These are phyloP conservation scores for Papilio xuthus DNA, from an alignment of 1,140 invertebrate species.

Conservation along the genomic window DNA sequence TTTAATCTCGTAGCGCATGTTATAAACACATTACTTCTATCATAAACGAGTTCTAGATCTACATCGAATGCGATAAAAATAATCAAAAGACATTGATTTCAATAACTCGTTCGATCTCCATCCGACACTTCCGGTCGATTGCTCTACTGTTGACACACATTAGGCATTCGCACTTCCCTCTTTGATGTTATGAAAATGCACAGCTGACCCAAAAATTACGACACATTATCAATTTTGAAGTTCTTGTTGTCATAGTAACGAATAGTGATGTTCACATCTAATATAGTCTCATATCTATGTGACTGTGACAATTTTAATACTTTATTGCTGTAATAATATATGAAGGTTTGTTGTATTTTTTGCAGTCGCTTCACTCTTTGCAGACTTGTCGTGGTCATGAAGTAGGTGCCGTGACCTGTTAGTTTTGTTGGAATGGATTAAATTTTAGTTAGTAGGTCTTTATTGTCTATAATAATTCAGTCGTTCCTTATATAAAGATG, in stretches of 20 bases:
- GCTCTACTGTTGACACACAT: slow-evolving; percentile 22
- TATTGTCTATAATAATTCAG: not conserved
- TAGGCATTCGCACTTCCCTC: slow-evolving; percentile 16
- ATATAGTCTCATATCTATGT: not conserved
- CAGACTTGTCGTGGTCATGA: too few species aligned
- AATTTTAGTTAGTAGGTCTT: not conserved
- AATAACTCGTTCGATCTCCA: slow-evolving; percentile 15
- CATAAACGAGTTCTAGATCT: not conserved
- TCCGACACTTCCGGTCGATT: slow-evolving; percentile 30
- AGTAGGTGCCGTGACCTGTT: too few species aligned
- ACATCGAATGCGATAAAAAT: not conserved
- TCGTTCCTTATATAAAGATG: not conserved
- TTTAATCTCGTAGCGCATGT: not conserved
- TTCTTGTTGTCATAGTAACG: not conserved
- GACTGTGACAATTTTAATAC: too few species aligned
- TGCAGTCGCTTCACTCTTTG: too few species aligned
- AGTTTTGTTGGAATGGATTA: too few species aligned
- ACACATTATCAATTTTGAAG: not conserved
- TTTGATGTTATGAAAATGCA: slow-evolving; percentile 24
- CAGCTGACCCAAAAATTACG: slow-evolving; percentile 14
- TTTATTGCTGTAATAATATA: too few species aligned
- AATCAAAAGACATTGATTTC: slow-evolving; percentile 31
- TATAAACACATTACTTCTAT: not conserved
- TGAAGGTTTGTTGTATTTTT: too few species aligned
- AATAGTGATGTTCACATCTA: not conserved